Base-by-base conservation (phyloP, 2,797 vertebrate genomes). In the Anabacerthia variegaticeps region DNA sequence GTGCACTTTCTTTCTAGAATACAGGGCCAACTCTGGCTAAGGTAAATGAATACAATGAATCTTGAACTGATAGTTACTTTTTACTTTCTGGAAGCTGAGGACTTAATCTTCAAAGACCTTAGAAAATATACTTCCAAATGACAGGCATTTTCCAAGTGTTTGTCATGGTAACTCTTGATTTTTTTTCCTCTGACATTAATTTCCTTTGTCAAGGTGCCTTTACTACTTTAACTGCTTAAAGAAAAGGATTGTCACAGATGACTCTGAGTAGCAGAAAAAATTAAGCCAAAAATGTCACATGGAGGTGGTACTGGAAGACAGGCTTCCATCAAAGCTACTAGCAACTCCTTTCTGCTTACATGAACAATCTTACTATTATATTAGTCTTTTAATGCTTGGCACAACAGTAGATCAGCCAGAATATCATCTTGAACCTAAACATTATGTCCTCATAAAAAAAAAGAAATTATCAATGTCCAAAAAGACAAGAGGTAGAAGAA, bases 261-360 rank as follows among this genome's bases (percentile, higher is more conserved):
- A 84, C 66, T 88, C 85, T 75, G 79, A 86, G 14, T 23, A 89
- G 41, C 39, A 74, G 23, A 74, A 73, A 79, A 94, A 96, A 92
- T 63, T 79, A 59, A 81, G 41, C n/a, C 59, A 76, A 55, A 95
- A 94, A 58, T 67, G 67, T 88, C 73, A 76, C 30, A n/a, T 5
- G 27, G 71, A 81, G 67, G 77, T 0, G 0, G 41, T 43, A 68
- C 56, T 58, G 17, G 34, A 81, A 75, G 46, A 58, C 2, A 6
- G 22, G 30, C 28, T 94, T 68, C 37, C n/a, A 41, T 73, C 44
- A 78, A 90, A 94, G 55, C 15, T n/a, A 79, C 43, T 41, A 65
- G 24, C 24, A 75, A 54, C 21, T 84, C 28, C 61, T 39, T 95
- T 86, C 76, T 66, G 41, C 43, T 92, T 78, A 78, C 36, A 51